Evolutionary conservation across 2,888 invertebrate species (phyloP), one percentile per base, ranked within the genome.

Genomic region (Brenthis daphne): DNA sequence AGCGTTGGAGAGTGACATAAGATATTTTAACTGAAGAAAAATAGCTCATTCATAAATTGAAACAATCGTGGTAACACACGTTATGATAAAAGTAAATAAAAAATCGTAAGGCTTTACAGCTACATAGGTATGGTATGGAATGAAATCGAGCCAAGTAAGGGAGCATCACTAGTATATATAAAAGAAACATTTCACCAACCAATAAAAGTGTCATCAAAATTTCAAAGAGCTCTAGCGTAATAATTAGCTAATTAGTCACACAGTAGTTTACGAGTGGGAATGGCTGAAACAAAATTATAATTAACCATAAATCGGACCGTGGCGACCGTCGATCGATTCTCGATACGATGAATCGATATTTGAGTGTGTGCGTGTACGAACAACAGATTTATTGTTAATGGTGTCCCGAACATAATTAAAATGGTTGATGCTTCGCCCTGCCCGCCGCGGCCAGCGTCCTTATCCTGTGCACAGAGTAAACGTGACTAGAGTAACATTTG

Each of bases 321-420:
- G 80, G 82, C 82, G 86, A 85, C 85, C 80, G 82, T 82, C 82
- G 81, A 81, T 83, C 85, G 83, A 80, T 77, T 76, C 70, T 76
- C 79, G 77, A 77, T 85, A 80, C 80, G 77, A 79, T 82, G 79
- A 77, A 81, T 83, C 83, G 84, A 84, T 84, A 80, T 76, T 76
- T 73, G 72, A 70, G 74, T 69, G 75, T 66, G 71, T 72, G 76
- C 69, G 73, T 73, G 71, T 77, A 84, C 80, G 84, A 86, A 87
- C 86, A 87, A 87, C 90, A 90, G 92, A 92, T 92, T 92, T 92
- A 92, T 91, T 89, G 90, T 90, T 90, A 90, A 91, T 92, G 90
- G 91, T 92, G 92, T 91, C 91, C 89, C 80, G 90, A 86, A 90
- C 87, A 87, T 92, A 92, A 92, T 92, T 92, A 92, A 92, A 92